A percentile compares a stretch with the other conserved stretches of the same genome.
phyloP scores from a whole-genome alignment of 2,888 invertebrate genomes.

The Ochlodes sylvanus region DNA sequence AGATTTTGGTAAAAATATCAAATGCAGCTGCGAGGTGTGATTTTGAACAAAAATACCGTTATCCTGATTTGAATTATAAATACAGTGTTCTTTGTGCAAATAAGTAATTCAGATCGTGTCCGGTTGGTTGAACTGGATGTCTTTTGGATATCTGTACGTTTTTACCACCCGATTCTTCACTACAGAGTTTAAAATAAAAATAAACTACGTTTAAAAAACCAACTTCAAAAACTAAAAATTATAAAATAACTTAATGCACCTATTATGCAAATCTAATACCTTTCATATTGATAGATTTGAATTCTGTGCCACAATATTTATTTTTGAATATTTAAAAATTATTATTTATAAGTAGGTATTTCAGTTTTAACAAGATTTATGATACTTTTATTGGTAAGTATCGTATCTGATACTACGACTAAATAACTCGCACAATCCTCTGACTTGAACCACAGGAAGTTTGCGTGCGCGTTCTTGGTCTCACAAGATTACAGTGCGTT shows the following conservation, averaged over 20 bases:
- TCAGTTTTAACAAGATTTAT: no score
- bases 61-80: conserved; percentile 45
- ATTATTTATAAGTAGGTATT: no score
- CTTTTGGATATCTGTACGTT: background rate
- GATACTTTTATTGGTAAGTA: no score
- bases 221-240: no score
- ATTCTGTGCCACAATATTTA: no score
- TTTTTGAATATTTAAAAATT: no score
- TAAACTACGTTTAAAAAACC: no score
- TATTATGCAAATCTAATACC: no score
- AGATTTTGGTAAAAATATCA: conserved; percentile 4
- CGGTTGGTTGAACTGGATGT: conserved; percentile 45
- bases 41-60: conserved; percentile 20
- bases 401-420: background rate
- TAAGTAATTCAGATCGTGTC: conserved; percentile 49
- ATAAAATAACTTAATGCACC: no score
- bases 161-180: no score
- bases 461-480: conserved; percentile 65
- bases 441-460: conserved; percentile 36
- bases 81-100: conserved; percentile 50
- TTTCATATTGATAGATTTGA: no score
- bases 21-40: background rate
- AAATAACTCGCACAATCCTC: conserved; percentile 20
- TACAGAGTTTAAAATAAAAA: no score
- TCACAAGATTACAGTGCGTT: conserved; percentile 78